Evolutionary conservation across 37 sponge, comb jelly and placozoan genomes (phyloP).

Genomic region (Chondrosia reniformis): DNA sequence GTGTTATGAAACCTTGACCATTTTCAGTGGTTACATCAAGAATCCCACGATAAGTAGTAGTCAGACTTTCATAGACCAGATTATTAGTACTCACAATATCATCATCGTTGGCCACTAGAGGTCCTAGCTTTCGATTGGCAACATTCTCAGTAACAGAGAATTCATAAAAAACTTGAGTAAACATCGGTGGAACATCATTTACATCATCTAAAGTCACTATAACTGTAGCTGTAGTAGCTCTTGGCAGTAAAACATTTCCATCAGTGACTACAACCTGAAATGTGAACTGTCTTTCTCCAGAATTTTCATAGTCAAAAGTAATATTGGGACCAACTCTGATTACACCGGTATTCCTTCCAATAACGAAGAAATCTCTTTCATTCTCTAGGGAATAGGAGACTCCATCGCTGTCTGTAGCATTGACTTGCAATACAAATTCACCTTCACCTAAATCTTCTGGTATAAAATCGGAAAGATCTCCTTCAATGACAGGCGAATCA

Average conservation of each 20-base stretch:
- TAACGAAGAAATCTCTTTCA: conserved; percentile 16
- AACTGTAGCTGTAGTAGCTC: conserved; percentile 30
- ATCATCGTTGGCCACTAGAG: conserved; percentile 24
- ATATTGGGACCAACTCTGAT: conserved; percentile 22
- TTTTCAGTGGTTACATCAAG: background rate
- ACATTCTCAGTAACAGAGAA: conserved; percentile 38
- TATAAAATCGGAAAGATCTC: too few species aligned
- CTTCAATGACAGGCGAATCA: too few species aligned
- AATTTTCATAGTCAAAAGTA: conserved; percentile 18
- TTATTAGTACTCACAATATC: background rate
- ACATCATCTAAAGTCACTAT: conserved; percentile 27
- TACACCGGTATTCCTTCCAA: conserved; percentile 24
- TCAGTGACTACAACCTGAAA: conserved; percentile 41
- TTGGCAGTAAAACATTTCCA: background rate
- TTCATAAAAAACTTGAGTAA: conserved; percentile 20
- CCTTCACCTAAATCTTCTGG: background rate
- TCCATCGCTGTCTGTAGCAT: conserved; percentile 54
- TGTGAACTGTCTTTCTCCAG: background rate
- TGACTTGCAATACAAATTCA: background rate
- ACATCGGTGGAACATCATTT: conserved; percentile 53
- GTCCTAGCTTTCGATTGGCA: conserved; percentile 13
- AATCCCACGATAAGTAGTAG: conserved; percentile 25
- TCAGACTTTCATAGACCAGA: background rate
- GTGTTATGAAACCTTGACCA: too few species aligned
- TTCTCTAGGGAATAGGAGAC: conserved; percentile 17